Conservation (phyloP, 2,113 vertebrate species). For the Calyptommatus sinebrachiatus region DNA sequence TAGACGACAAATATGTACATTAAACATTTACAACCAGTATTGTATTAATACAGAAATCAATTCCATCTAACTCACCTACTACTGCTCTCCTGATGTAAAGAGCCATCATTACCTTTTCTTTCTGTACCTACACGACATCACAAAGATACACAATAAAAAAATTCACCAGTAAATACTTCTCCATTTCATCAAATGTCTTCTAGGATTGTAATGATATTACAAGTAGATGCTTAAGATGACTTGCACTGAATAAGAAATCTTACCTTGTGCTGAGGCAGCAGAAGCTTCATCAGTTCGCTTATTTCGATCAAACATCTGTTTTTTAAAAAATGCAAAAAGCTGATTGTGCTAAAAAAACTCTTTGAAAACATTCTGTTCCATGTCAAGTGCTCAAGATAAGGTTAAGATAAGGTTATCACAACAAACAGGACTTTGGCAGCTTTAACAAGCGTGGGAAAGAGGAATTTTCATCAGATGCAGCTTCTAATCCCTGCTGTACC, state of each 20-base stretch:
- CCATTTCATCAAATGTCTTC: background rate
- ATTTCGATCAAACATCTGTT: constrained; percentile 72
- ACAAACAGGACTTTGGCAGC: too few relatives aligned
- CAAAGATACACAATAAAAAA: constrained; percentile 35
- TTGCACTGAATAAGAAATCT: constrained; percentile 18
- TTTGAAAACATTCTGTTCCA: background rate
- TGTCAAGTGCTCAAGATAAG: background rate
- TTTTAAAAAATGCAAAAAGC: constrained; percentile 41
- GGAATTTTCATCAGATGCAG: too few relatives aligned
- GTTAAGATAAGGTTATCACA: background rate
- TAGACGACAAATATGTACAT: background rate
- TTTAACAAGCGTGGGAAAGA: too few relatives aligned
- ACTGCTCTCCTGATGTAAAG: constrained; percentile 40
- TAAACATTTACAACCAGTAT: background rate
- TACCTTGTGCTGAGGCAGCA: constrained; percentile 73
- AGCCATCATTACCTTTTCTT: constrained; percentile 52
- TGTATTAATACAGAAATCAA: background rate
- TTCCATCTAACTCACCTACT: constrained; percentile 52
- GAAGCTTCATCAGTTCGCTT: constrained; percentile 68
- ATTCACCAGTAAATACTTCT: background rate
- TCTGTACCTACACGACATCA: constrained; percentile 40
- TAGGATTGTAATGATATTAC: background rate
- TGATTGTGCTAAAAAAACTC: background rate
- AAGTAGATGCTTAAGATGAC: background rate
- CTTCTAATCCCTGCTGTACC: too few relatives aligned